These are phyloP conservation scores for Vollenhovia emeryi DNA, from an alignment of 1,140 invertebrate species.

Conservation along the genomic window DNA sequence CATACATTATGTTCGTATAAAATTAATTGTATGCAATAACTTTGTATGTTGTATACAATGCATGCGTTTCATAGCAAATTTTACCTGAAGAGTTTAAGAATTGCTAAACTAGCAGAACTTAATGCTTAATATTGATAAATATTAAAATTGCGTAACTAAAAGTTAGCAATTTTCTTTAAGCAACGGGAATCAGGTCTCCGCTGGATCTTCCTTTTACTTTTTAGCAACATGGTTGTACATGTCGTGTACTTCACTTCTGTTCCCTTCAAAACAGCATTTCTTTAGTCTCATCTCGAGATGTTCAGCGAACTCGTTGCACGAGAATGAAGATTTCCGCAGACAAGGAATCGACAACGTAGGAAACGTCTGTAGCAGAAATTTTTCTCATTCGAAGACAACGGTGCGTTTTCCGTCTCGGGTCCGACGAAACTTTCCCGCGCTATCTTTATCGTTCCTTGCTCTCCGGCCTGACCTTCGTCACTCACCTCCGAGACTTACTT, in stretches of 20 bases:
- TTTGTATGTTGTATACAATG: no score
- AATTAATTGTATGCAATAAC: neutral
- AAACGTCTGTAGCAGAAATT: slow-evolving; percentile 49
- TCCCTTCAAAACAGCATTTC: slow-evolving; percentile 29
- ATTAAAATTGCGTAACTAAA: neutral
- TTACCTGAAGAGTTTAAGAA: no score
- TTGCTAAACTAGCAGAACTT: neutral
- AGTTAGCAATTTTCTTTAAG: slow-evolving; percentile 1
- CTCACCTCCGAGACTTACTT: slow-evolving; percentile 27
- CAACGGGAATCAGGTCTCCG: neutral
- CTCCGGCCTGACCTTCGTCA: slow-evolving; percentile 26
- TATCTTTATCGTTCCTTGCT: slow-evolving; percentile 33
- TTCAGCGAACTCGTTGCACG: slow-evolving; percentile 22
- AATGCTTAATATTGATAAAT: neutral
- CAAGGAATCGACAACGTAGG: slow-evolving; percentile 32
- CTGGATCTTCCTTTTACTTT: neutral
- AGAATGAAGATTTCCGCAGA: slow-evolving; percentile 25
- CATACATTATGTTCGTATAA: neutral
- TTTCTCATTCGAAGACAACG: slow-evolving; percentile 47
- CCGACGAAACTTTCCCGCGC: slow-evolving; percentile 12
- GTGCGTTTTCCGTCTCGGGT: slow-evolving; percentile 12
- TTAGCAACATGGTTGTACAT: neutral
- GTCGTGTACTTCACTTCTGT: slow-evolving; percentile 26
- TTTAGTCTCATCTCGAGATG: slow-evolving; percentile 44
- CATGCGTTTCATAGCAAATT: no score